Conservation (phyloP, 92 coral and sea anemone species). For the Desmophyllum pertusum region DNA sequence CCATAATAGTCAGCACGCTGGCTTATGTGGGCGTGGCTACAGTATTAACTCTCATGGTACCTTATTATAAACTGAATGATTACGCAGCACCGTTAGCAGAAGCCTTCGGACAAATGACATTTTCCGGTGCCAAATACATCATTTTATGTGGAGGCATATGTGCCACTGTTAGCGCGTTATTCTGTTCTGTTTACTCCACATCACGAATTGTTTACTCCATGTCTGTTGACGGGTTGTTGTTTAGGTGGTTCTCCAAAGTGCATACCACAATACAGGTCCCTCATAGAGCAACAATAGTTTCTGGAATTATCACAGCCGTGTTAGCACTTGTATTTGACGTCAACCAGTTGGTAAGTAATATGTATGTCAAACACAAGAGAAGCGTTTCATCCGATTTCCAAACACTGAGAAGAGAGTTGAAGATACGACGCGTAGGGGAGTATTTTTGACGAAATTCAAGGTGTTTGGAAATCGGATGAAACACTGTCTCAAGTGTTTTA, state of each 20-base stretch:
- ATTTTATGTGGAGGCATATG: constrained; percentile 77
- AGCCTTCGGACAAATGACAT: constrained; percentile 73
- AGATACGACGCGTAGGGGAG: not conserved
- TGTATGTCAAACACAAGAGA: too few relatives aligned
- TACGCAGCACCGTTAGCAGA: constrained; percentile 89
- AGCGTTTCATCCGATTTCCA: too few relatives aligned
- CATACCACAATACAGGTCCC: constrained; percentile 76
- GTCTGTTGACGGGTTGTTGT: constrained; percentile 87
- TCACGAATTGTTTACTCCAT: constrained; percentile 79
- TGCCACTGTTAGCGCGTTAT: constrained; percentile 67
- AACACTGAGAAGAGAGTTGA: not conserved
- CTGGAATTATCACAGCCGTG: constrained; percentile 62
- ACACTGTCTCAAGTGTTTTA: not conserved
- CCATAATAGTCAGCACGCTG: constrained; percentile 63
- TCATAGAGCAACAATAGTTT: constrained; percentile 53
- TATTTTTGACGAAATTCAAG: constrained; percentile 12
- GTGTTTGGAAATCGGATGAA: not conserved
- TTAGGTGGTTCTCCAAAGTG: constrained; percentile 57
- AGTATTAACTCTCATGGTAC: constrained; percentile 75
- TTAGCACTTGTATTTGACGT: constrained; percentile 66
- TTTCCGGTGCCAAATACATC: constrained; percentile 68
- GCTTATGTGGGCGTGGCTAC: constrained; percentile 80
- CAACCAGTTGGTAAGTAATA: constrained; percentile 70
- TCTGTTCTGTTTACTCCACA: constrained; percentile 64
- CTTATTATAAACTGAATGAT: constrained; percentile 56